Base-by-base conservation (phyloP, 2,113 vertebrate species). In the Erythrocercus mccallii region DNA sequence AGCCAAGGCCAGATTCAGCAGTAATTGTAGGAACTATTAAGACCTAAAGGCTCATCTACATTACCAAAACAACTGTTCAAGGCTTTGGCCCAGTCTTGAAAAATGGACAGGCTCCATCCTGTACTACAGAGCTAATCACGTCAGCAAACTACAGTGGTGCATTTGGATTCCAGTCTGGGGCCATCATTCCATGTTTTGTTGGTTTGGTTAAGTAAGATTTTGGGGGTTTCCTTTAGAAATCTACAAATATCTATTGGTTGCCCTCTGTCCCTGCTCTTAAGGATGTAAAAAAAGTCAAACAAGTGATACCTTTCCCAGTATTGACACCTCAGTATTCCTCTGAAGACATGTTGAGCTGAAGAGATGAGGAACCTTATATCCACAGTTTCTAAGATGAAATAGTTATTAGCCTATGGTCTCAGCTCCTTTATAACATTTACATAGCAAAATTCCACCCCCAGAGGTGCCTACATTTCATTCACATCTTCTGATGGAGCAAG, bases 1-100 rank as follows among this genome's bases (percentile, higher is more conserved):
- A 97, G 96, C 95, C 97, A 97, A 96, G 95, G 86, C 95, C 92
- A 84, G 87, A 92, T 91, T 93, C 96, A 94, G 90, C 79, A 53
- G 86, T 47, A 95, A 95, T 91, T 95, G 80, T 64, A 92, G 82
- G 80, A 94, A 91, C 84, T 87, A 73, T 72, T 47, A 84, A 76
- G 95, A 96, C 94, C 96, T 96, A 81, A 93, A 96, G 65, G 61
- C 86, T 92, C 93, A 86, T 92, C 86, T 96, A 92, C 90, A 86
- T 95, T 96, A 91, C 73, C 91, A 82, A 96, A 95, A 96, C 93
- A 96, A 92, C 92, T 91, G 92, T 96, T 95, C 86, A 57, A 84
- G 91, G 89, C 93, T 94, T 95, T 86, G 76, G 94, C 92, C 90
- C 88, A 96, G 90, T 90, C 88, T 71, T 94, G 69, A 78, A 76